These are phyloP conservation scores for Scortum barcoo DNA, from an alignment of 2,113 vertebrate genomes.

Conservation along the genomic window DNA sequence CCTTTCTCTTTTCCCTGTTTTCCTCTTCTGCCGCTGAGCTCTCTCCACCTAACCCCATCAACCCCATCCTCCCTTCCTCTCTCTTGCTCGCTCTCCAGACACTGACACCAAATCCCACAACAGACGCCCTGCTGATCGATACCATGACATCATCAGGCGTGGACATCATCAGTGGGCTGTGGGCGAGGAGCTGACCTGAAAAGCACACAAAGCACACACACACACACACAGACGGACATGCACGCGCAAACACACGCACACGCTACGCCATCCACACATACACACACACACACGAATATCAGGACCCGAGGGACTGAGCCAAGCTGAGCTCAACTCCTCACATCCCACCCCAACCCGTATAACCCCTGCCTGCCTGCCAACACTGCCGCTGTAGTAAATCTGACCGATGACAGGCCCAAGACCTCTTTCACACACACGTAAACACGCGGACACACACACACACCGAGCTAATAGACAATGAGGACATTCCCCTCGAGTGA, in stretches of 20 bases:
- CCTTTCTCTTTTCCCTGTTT: neutral
- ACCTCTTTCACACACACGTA: slow-evolving; percentile 67
- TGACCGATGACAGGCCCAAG: slow-evolving; percentile 69
- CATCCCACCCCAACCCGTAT: slow-evolving; percentile 23
- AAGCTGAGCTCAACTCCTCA: slow-evolving; percentile 45
- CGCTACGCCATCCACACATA: too few species aligned
- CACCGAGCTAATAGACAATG: slow-evolving; percentile 63
- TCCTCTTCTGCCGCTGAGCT: neutral
- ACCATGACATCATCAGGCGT: slow-evolving; percentile 81
- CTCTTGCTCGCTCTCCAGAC: slow-evolving; percentile 57
- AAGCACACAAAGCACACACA: slow-evolving; percentile 29
- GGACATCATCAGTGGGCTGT: slow-evolving; percentile 72
- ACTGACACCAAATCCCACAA: slow-evolving; percentile 78
- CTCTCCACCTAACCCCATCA: slow-evolving; percentile 27
- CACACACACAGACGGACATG: slow-evolving; percentile 25
- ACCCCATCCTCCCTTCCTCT: slow-evolving; percentile 18
- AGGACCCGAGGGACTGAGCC: slow-evolving; percentile 54
- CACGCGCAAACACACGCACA: slow-evolving; percentile 26
- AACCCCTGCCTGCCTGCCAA: slow-evolving; percentile 60
- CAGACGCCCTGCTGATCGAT: slow-evolving; percentile 80
- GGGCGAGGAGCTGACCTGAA: slow-evolving; percentile 70
- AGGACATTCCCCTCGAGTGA: slow-evolving; percentile 72
- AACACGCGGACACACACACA: slow-evolving; percentile 69
- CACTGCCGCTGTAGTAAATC: slow-evolving; percentile 65
- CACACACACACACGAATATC: slow-evolving; percentile 41